A percentile compares a stretch with the other conserved stretches of the same genome.
Conservation (phyloP, 2,797 vertebrate genomes). For the Enteromius radiatus region DNA sequence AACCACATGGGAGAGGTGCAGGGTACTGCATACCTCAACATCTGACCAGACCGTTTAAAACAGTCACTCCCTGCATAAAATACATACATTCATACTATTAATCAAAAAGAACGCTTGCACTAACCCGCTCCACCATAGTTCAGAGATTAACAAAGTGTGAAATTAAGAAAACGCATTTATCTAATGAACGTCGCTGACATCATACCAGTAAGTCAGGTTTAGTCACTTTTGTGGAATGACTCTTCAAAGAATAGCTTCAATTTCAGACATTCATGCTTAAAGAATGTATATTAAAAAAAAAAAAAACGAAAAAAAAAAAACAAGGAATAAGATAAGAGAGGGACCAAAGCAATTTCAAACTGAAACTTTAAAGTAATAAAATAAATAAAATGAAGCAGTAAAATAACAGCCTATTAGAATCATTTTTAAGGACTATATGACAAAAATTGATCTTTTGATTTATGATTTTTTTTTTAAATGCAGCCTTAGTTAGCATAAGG, state of each 20-base stretch:
- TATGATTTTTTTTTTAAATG: not conserved
- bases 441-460: not conserved
- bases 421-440: no score
- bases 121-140: not conserved
- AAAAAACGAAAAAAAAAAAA: not conserved
- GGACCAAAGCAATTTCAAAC: not conserved
- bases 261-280: not conserved
- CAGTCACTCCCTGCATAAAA: conserved; percentile 5
- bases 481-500: not conserved
- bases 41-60: conserved; percentile 9
- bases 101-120: not conserved
- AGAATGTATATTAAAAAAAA: no score
- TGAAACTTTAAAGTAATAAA: not conserved
- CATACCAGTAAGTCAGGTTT: not conserved
- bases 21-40: conserved; percentile 71
- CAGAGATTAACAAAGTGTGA: not conserved
- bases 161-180: not conserved
- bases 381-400: not conserved
- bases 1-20: conserved; percentile 78
- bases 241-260: no score
- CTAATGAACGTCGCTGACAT: not conserved
- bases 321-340: not conserved
- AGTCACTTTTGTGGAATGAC: no score
- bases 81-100: conserved; percentile 15
- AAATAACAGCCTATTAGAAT: no score